phyloP scores from a whole-genome alignment of 1,140 invertebrate species.

The Eumaeus atala region DNA sequence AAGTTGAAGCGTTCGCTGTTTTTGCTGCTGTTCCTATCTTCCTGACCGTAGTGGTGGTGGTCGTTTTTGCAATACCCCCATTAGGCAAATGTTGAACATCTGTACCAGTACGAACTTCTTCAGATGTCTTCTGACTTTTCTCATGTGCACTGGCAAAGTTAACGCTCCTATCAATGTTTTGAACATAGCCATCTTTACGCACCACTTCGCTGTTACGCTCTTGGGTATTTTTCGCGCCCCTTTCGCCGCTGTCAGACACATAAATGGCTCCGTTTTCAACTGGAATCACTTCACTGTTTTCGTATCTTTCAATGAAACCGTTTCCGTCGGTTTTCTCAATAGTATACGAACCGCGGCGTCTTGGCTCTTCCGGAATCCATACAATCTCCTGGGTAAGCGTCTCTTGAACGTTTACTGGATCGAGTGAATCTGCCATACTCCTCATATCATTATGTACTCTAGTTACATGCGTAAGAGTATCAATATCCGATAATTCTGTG shows the following conservation, averaged over 20 bases:
- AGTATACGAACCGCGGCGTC: slow-evolving; percentile 59
- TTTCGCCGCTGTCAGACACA: slow-evolving; percentile 42
- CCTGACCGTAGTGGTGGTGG: slow-evolving; percentile 55
- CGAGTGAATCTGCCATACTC: slow-evolving; percentile 51
- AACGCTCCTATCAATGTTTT: slow-evolving; percentile 44
- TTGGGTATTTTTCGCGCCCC: slow-evolving; percentile 39
- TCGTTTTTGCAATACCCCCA: slow-evolving; percentile 54
- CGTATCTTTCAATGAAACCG: slow-evolving; percentile 46
- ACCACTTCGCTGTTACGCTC: slow-evolving; percentile 42
- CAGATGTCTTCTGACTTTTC: slow-evolving; percentile 42
- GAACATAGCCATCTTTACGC: slow-evolving; percentile 45
- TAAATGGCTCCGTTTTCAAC: slow-evolving; percentile 48
- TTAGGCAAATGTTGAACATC: slow-evolving; percentile 54
- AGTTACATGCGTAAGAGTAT: slow-evolving; percentile 43
- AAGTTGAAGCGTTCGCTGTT: slow-evolving; percentile 46
- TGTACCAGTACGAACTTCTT: slow-evolving; percentile 51
- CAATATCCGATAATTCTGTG: slow-evolving; percentile 20
- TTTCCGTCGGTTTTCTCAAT: slow-evolving; percentile 52
- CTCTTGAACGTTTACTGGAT: slow-evolving; percentile 55
- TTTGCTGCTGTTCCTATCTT: slow-evolving; percentile 55
- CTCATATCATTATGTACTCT: slow-evolving; percentile 48
- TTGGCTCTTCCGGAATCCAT: slow-evolving; percentile 54
- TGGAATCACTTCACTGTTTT: slow-evolving; percentile 50
- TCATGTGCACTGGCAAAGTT: slow-evolving; percentile 51
- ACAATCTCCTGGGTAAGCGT: slow-evolving; percentile 60